Evolutionary conservation across 2,888 invertebrate species (phyloP), one percentile per base, ranked within the genome.

Genomic region (Agrotis puta): DNA sequence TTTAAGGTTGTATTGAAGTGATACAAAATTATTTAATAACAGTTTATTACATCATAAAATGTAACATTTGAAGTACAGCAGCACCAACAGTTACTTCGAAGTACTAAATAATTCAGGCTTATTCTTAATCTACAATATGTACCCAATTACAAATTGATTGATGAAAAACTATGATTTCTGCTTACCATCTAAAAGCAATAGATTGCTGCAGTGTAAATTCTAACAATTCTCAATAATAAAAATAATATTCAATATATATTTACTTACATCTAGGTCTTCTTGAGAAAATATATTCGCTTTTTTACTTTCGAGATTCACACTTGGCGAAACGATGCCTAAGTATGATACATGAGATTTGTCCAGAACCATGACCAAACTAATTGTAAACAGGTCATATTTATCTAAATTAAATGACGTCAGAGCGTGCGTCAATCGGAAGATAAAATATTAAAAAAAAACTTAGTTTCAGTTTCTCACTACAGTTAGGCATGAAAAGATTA

Each of bases 281-380:
- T 27, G 24, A 14, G 48, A 62, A 61, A 45, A 62, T 45, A 72
- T 65, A 63, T 58, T 73, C 51, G 43, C 22, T 45, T 20, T n/a
- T 13, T 39, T 39, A 39, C 39, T 62, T 63, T 45, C n/a, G 74
- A 79, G 79, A 79, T 79, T 79, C 74, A 62, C 53, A 63, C n/a
- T 58, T 39, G 2, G 57, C 47, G 22, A 53, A 70, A 53, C 33
- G 13, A 43, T 61, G 20, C 33, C 18, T 57, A 62, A 14, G 3
- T 58, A 51, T 20, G 22, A 62, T 50, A 47, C 45, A 39, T 57
- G 50, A 62, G 69, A 47, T 77, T 58, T 22, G 16, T 27, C 16
- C n/a, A 48, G 39, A 27, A 43, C 43, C 13, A 18, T 43, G 27
- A 22, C 27, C 45, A 47, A 3, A 4, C 20, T 14, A 18, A 39